Base-by-base conservation (phyloP, 1,140 invertebrate genomes). In the Carposina sasakii region DNA sequence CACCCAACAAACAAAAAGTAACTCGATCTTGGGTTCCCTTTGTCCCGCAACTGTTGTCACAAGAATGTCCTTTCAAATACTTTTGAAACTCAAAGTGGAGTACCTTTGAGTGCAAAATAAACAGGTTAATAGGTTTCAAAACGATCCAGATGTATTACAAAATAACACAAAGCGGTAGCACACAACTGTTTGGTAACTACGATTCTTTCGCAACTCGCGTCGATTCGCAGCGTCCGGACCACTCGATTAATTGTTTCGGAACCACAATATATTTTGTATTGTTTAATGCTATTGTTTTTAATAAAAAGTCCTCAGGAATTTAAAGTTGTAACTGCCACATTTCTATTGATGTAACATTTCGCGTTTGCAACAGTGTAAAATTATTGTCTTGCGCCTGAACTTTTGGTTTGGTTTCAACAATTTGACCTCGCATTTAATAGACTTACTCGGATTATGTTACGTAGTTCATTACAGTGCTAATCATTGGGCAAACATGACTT, bases 101-200 rank as follows among this genome's bases (percentile, higher is more conserved):
- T 63, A 67, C 71, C 66, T 70, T 71, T 67, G 65, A 67, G 67
- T 63, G 66, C 65, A 76, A 76, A 76, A 81, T 66, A 78, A 83
- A 79, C 74, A 79, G 73, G 76, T 81, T 81, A 81, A 79, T 83
- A 79, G 71, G 74, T 84, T 84, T 78, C 77, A 78, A 81, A 84
- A 84, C 81, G 76, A 81, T 81, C 76, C 77, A 84, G 75, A 82
- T 82, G 78, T 75, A 76, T 81, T 81, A 75, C 76, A 74, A 81
- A 79, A n/a, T n/a, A n/a, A n/a, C n/a, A n/a, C n/a, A n/a, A n/a
- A 84, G 76, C 72, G 67, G 75, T 72, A 78, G 67, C 76, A 76
- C 63, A 79, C 75, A 77, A 76, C 72, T 69, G 81, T 81, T 81
- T 78, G 71, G 69, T 71, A 78, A 81, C 64, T 70, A 55, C 61